phyloP scores from a whole-genome alignment of 1,140 invertebrate genomes.

The Tenebrio molitor region DNA sequence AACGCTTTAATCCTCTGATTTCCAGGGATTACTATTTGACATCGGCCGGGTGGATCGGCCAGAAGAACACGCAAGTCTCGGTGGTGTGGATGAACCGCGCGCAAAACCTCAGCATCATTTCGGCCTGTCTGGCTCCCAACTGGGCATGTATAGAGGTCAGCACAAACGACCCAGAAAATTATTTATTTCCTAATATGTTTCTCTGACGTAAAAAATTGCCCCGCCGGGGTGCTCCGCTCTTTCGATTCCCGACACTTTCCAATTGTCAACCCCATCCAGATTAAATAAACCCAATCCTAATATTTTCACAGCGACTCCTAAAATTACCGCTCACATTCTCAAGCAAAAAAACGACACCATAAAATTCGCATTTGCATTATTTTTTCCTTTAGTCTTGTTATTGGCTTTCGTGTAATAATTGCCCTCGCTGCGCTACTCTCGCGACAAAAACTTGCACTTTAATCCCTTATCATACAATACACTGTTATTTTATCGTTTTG shows the following conservation, averaged over 20 bases:
- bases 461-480: too few species aligned
- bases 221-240: not conserved
- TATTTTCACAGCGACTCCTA: too few species aligned
- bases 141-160: slow-evolving; percentile 89
- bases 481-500: too few species aligned
- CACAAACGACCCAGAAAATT: slow-evolving; percentile 40
- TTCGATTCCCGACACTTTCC: too few species aligned
- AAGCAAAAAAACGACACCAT: too few species aligned
- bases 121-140: slow-evolving; percentile 80
- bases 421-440: too few species aligned
- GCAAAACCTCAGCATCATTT: slow-evolving; percentile 88
- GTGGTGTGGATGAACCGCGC: slow-evolving; percentile 92
- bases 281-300: not conserved
- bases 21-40: slow-evolving; percentile 93
- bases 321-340: too few species aligned
- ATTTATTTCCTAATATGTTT: slow-evolving; percentile 16
- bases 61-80: slow-evolving; percentile 79
- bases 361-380: too few species aligned
- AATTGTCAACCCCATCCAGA: too few species aligned
- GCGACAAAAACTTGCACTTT: too few species aligned
- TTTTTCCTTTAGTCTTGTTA: too few species aligned
- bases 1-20: slow-evolving; percentile 51
- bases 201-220: not conserved
- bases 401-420: too few species aligned
- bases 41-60: slow-evolving; percentile 88